Evolutionary conservation across 2,113 vertebrate genomes (phyloP).

Genomic region (Lophochroa leadbeateri): DNA sequence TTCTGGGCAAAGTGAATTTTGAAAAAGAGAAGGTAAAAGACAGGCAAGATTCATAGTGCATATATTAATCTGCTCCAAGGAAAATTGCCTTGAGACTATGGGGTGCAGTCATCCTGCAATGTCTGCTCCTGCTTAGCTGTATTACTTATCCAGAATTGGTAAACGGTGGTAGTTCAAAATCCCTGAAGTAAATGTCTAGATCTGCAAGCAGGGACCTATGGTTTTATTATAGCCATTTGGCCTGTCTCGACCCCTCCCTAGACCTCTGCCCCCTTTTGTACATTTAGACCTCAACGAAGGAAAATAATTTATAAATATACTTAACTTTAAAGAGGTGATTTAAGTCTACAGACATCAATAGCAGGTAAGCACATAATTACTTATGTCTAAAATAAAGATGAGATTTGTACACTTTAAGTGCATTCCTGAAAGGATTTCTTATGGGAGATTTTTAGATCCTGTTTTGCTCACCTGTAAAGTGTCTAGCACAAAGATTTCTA

Average conservation of each 20-base stretch:
- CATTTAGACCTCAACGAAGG: background rate
- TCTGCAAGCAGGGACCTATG: background rate
- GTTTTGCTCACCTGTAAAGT: background rate
- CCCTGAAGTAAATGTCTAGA: background rate
- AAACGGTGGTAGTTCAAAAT: background rate
- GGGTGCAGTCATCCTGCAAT: background rate
- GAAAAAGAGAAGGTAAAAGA: background rate
- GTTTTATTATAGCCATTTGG: background rate
- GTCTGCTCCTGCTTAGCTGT: background rate
- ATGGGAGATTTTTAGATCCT: background rate
- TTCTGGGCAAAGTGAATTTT: background rate
- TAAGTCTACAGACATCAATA: conserved; percentile 8
- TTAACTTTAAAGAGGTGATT: background rate
- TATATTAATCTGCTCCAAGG: background rate
- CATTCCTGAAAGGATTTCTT: conserved; percentile 48
- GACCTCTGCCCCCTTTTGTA: background rate
- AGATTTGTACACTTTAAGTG: conserved; percentile 11
- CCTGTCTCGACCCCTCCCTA: background rate
- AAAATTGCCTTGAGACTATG: fast-evolving
- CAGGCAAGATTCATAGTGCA: background rate
- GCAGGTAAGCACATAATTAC: conserved; percentile 32
- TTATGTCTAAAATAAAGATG: background rate
- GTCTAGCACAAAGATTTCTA: background rate
- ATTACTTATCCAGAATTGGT: background rate
- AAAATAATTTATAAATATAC: background rate